phyloP scores from a whole-genome alignment of 2,797 vertebrate species.

The Monodelphis domestica region DNA sequence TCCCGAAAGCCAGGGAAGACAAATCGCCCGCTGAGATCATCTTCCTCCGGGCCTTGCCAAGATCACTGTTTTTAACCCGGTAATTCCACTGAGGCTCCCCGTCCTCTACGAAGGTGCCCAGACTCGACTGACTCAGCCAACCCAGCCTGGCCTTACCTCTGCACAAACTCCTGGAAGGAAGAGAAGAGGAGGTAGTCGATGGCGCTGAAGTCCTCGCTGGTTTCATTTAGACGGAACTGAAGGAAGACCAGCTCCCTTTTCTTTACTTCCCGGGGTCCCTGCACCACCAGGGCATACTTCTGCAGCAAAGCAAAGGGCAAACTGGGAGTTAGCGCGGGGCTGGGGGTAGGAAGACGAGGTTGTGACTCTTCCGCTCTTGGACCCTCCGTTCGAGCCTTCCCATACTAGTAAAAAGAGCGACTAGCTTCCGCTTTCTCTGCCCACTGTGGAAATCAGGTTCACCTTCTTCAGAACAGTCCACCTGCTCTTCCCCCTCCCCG shows the following conservation, averaged over 20 bases:
- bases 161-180: slow-evolving; percentile 89
- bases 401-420: background rate
- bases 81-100: background rate
- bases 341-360: background rate
- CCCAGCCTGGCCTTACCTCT: slow-evolving; percentile 86
- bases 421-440: background rate
- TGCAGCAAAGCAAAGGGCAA: slow-evolving; percentile 66
- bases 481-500: background rate
- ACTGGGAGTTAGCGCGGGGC: background rate
- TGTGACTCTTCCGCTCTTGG: background rate
- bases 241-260: slow-evolving; percentile 95
- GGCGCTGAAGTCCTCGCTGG: slow-evolving; percentile 95
- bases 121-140: background rate
- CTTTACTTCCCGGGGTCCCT: slow-evolving; percentile 93
- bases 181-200: slow-evolving; percentile 97
- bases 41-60: background rate
- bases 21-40: background rate
- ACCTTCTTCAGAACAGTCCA: background rate
- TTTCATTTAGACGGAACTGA: slow-evolving; percentile 95
- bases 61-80: background rate
- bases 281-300: slow-evolving; percentile 93
- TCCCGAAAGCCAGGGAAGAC: background rate
- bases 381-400: background rate
- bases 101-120: background rate
- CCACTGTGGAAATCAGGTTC: background rate